Base-by-base conservation (phyloP, 2,797 vertebrate genomes). In the Melanotaenia maccullochi region DNA sequence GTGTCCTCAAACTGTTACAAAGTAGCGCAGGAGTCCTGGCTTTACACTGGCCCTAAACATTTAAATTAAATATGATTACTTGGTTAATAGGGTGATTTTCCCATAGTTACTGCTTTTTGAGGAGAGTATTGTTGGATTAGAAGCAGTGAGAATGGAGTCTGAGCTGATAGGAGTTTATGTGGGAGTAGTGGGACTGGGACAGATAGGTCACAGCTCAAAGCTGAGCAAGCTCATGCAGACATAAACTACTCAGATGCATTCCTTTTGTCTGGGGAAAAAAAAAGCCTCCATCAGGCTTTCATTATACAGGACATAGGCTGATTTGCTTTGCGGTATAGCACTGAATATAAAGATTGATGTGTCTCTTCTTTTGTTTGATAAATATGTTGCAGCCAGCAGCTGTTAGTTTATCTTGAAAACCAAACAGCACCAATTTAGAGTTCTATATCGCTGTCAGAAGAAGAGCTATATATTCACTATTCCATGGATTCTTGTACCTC, bases 241-340 rank as follows among this genome's bases (percentile, higher is more conserved):
- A 68, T 71, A 68, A 85, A 78, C 65, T 62, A 67, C 54, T 75
- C 60, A 51, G 20, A 54, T 59, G 71, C 85, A 90, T 89, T 88
- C 88, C 78, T 84, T 70, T 32, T 69, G 86, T 81, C 85, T 87
- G 86, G 85, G 85, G 88, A 85, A 83, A 73, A 33, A 73, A 33
- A 36, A 66, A 44, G 16, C 47, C 18, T 47, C 44, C 18, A 44
- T 35, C 44, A 75, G 55, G 71, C 58, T 24, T 80, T 74, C 25
- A 59, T 79, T 35, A 57, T 78, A 71, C 56, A 2, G 38, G 0
- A 30, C 62, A 60, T 51, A 25, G 9, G 12, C 8, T 60, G 4
- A 30, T 57, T 58, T 65, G n/a, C n/a, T 74, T 54, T 71, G 32
- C 69, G 52, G 35, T 1, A 11, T 14, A 57, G 55, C 55, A 18